These are phyloP conservation scores for Tachyglossus aculeatus DNA, from an alignment of 2,797 vertebrate genomes.

Conservation along the genomic window DNA sequence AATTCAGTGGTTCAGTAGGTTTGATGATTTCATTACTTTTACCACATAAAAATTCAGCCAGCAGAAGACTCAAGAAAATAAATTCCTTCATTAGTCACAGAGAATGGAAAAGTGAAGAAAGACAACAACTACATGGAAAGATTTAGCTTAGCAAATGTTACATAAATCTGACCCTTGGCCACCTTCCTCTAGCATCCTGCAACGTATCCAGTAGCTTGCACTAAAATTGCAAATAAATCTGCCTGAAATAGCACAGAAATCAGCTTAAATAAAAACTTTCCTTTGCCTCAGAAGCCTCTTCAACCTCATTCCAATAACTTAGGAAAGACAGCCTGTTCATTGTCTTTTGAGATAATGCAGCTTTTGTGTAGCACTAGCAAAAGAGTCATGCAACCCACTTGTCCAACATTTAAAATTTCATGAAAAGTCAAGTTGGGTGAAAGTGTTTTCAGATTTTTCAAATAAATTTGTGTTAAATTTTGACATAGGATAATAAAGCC, in stretches of 20 bases:
- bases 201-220: slow-evolving; percentile 13
- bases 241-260: background rate
- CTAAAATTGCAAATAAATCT: background rate
- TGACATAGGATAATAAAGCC: no score
- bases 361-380: background rate
- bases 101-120: slow-evolving; percentile 8
- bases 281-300: background rate
- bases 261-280: background rate
- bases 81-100: background rate
- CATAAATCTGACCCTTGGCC: background rate
- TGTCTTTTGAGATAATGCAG: background rate
- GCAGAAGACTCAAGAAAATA: background rate
- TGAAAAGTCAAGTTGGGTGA: background rate
- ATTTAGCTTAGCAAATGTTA: background rate
- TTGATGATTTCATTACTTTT: background rate
- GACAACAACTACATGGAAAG: background rate
- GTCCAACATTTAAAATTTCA: background rate
- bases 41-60: no score
- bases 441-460: background rate
- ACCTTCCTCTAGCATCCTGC: slow-evolving; percentile 11
- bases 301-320: background rate
- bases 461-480: background rate
- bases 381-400: background rate
- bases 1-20: background rate
- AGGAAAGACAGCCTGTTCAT: background rate